Evolutionary conservation across 2,888 invertebrate genomes (phyloP), one percentile per base, ranked within the genome.

Genomic region (Agriopis aurantiaria): DNA sequence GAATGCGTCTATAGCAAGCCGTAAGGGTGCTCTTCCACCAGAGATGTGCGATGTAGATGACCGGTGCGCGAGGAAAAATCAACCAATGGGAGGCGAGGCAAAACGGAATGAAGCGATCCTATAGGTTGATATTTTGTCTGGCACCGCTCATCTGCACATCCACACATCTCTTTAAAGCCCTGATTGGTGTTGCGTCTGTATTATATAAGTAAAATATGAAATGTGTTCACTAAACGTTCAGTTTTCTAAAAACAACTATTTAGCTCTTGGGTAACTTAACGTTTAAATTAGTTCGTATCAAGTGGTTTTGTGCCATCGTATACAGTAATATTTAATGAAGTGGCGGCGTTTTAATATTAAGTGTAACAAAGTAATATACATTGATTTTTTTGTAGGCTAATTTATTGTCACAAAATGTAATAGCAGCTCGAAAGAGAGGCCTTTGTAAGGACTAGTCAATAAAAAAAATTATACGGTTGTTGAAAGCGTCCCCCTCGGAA

Each of bases 231-330:
- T 14, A 23, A 51, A 51, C 41, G 45, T 61, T 51, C 60, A 11
- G 60, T 60, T 51, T 60, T 41, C 14, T n/a, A 51, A 51, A 51
- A 51, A 49, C 23, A 51, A 51, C 14, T 14, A 12, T 41, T 46
- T 11, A 52, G 17, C 33, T 43, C 41, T 52, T 52, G 40, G 41
- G 17, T 52, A 52, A 46, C 33, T 12, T 23, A 46, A 60, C 14
- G 60, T 41, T 33, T 40, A 14, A 23, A 60, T n/a, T 58, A 58
- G 48, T 23, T 59, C 59, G 49, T 60, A 41, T 58, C 40, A 52
- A 52, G 61, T 61, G 61, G 51, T 52, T 52, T 61, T 61, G 51
- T 51, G 52, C 52, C 51, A 52, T 61, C 14, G 41, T 52, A 52
- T 43, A 51, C 10, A 52, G 14, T 61, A 52, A 17, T 43, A 4